phyloP scores from a whole-genome alignment of 2,113 vertebrate genomes.

The Halichoerus grypus region DNA sequence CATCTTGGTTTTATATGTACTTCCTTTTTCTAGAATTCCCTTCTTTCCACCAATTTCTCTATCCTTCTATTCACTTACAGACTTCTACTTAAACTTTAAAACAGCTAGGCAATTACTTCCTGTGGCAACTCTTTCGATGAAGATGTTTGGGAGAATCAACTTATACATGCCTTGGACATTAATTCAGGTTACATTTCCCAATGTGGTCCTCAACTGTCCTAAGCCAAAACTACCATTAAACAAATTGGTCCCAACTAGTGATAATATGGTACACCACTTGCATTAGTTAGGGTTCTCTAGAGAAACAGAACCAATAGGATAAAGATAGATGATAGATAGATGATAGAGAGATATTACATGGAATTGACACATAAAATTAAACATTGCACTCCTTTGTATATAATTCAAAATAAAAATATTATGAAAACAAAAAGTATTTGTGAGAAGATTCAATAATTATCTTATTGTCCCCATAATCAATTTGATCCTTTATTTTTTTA shows the following conservation, averaged over 20 bases:
- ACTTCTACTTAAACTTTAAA: not conserved
- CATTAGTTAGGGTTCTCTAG: not conserved
- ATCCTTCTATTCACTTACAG: not conserved
- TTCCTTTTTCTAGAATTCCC: conserved; percentile 28
- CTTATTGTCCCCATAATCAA: not conserved
- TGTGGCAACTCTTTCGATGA: not conserved
- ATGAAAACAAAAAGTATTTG: not conserved
- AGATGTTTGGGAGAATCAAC: not conserved
- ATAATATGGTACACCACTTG: not conserved
- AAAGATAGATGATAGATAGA: not conserved
- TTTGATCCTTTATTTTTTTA: not conserved
- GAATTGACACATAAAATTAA: not conserved
- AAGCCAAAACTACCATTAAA: not conserved
- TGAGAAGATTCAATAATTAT: not conserved
- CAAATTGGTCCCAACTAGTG: not conserved
- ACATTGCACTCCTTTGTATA: not conserved
- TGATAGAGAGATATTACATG: not conserved
- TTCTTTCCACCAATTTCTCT: not conserved
- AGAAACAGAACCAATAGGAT: not conserved
- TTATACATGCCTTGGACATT: not conserved
- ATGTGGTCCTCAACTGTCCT: not conserved
- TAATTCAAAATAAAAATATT: conserved; percentile 18
- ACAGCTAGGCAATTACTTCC: not conserved
- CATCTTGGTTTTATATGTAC: not conserved
- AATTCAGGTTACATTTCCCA: not conserved